A percentile compares a stretch with the other conserved stretches of the same genome.
These are phyloP conservation scores for Argopecten irradians DNA, from an alignment of 1,140 invertebrate species.

Conservation along the genomic window DNA sequence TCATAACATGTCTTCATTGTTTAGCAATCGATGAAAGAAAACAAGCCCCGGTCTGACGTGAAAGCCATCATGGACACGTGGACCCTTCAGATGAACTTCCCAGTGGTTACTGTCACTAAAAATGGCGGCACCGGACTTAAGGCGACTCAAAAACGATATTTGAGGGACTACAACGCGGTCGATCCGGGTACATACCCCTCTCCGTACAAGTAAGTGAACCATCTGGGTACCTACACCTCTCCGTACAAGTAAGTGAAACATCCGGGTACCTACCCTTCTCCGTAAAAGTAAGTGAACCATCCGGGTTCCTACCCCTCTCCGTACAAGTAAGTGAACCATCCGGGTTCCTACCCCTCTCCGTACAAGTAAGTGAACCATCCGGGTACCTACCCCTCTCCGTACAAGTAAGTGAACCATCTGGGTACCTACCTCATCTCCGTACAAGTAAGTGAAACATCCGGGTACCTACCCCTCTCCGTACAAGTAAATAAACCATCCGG, in stretches of 20 bases:
- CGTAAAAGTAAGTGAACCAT: background rate
- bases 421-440: background rate
- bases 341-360: background rate
- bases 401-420: background rate
- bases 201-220: constrained; percentile 51
- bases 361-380: background rate
- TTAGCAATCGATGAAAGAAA: constrained; percentile 51
- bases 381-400: background rate
- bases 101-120: constrained; percentile 60
- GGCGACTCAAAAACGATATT: constrained; percentile 57
- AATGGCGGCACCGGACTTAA: constrained; percentile 30
- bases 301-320: background rate
- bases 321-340: background rate
- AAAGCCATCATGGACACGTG: constrained; percentile 72
- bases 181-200: constrained; percentile 63
- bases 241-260: background rate
- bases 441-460: background rate
- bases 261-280: background rate
- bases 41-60: constrained; percentile 44
- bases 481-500: background rate
- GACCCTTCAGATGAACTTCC: constrained; percentile 58
- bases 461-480: background rate
- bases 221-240: background rate
- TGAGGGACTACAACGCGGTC: constrained; percentile 48
- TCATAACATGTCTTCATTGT: too few species aligned